Conservation (phyloP, 30 jellyfish, hydroid and myxozoan genomes). For the Calvadosia cruxmelitensis region DNA sequence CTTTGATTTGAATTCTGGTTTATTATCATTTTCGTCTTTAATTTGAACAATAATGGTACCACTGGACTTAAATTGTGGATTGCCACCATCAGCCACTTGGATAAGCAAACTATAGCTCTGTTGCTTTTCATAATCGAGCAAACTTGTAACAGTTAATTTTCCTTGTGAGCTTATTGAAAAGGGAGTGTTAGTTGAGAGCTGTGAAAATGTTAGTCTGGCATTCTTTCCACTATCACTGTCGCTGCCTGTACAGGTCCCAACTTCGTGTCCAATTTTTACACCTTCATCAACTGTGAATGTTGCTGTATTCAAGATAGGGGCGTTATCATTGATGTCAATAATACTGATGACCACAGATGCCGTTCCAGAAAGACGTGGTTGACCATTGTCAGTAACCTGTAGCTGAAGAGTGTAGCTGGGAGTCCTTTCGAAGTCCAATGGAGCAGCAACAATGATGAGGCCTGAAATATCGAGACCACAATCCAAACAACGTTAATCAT, state of each 20-base stretch:
- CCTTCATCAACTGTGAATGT: not conserved
- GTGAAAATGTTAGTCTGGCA: not conserved
- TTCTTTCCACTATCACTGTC: not conserved
- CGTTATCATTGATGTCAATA: slow-evolving; percentile 29
- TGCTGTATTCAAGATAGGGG: slow-evolving; percentile 11
- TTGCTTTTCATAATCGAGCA: not conserved
- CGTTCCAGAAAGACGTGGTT: slow-evolving; percentile 17
- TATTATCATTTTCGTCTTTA: slow-evolving; percentile 8
- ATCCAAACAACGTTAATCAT: not conserved
- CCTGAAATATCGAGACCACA: not conserved
- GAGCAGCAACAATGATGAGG: not conserved
- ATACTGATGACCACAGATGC: slow-evolving; percentile 15
- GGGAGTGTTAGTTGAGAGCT: not conserved
- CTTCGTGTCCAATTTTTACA: not conserved
- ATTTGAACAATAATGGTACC: not conserved
- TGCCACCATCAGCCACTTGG: not conserved
- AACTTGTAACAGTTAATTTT: not conserved
- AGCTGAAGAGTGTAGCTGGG: slow-evolving; percentile 5
- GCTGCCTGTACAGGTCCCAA: not conserved
- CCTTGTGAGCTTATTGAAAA: not conserved
- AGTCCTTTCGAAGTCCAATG: slow-evolving; percentile 12
- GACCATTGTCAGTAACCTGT: slow-evolving; percentile 43
- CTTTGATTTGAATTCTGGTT: slow-evolving; percentile 4
- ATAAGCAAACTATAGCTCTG: not conserved
- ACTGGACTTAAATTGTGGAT: not conserved